Evolutionary conservation across 2,797 vertebrate genomes (phyloP), one percentile per base, ranked within the genome.

Genomic region (Anabas testudineus): DNA sequence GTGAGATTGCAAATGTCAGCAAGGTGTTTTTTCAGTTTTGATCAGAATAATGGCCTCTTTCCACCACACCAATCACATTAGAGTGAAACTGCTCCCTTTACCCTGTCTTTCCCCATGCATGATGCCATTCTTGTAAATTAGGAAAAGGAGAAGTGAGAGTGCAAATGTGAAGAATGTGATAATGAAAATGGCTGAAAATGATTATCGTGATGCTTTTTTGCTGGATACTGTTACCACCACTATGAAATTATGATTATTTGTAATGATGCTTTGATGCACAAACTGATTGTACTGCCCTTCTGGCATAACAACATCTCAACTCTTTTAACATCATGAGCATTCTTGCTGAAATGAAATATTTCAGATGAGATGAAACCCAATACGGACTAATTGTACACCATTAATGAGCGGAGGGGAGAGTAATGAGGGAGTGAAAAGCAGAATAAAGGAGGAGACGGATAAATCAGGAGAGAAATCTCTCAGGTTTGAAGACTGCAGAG

Each of bases 1-100:
- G 46, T 15, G 56, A 72, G 82, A 84, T 78, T 83, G 81, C 75
- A 87, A 89, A 87, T 91, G 89, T 85, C 87, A 87, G 71, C 21
- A n/a, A 63, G 68, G 56, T 71, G 77, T 79, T 82, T 85, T 81
- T 83, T 80, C 74, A 75, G 48, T 78, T 82, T 78, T 77, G 85
- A 88, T 86, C 84, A 89, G 79, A 82, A 60, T 80, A 86, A 86
- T 41, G 42, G 70, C 81, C 64, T 84, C 70, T 78, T 81, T 67
- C 65, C 64, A 55, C 74, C n/a, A 72, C 81, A 79, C 81, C 80
- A 78, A 72, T 87, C 82, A 86, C 87, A 88, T 75, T 63, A 79
- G 60, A 54, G 26, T 1, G 6, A 54, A 84, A 60, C 32, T 0
- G 61, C 73, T 76, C 59, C 39, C 21, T 54, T 76, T 48, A 60